phyloP scores from a whole-genome alignment of 2,113 vertebrate genomes.

The Thunnus maccoyii region DNA sequence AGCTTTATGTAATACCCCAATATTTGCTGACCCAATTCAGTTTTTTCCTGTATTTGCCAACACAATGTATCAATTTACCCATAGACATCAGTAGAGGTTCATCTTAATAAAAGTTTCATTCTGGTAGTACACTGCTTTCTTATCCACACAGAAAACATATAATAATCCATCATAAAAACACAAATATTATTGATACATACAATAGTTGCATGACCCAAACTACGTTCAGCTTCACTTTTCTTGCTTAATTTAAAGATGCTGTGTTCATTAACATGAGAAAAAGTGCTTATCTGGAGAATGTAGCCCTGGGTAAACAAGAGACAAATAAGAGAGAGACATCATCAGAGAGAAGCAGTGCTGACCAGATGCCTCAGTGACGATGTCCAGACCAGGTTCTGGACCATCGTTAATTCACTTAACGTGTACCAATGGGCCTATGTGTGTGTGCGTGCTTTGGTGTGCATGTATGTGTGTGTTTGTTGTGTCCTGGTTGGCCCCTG shows the following conservation, averaged over 20 bases:
- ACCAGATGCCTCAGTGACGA: conserved; percentile 73
- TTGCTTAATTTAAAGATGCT: conserved; percentile 11
- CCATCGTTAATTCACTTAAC: conserved; percentile 72
- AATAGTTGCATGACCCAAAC: neutral
- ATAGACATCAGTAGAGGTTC: too few relatives aligned
- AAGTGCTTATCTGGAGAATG: conserved; percentile 50
- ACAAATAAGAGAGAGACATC: conserved; percentile 56
- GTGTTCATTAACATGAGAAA: conserved; percentile 20
- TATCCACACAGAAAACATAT: neutral
- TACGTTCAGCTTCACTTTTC: neutral
- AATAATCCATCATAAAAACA: neutral
- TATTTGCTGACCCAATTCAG: too few relatives aligned
- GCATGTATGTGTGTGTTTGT: conserved; percentile 54
- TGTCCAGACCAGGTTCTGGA: conserved; percentile 75
- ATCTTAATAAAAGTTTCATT: too few relatives aligned
- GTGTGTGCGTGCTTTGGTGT: conserved; percentile 41
- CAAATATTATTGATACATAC: neutral
- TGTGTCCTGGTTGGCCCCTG: conserved; percentile 56
- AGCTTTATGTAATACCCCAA: too few relatives aligned
- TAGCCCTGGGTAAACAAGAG: conserved; percentile 50
- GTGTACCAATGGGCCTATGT: conserved; percentile 61
- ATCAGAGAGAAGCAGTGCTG: conserved; percentile 56
- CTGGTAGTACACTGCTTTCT: neutral
- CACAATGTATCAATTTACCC: too few relatives aligned
- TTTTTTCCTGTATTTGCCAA: too few relatives aligned